Base-by-base conservation (phyloP, 64 coral and sea anemone species). In the Orbicella faveolata region DNA sequence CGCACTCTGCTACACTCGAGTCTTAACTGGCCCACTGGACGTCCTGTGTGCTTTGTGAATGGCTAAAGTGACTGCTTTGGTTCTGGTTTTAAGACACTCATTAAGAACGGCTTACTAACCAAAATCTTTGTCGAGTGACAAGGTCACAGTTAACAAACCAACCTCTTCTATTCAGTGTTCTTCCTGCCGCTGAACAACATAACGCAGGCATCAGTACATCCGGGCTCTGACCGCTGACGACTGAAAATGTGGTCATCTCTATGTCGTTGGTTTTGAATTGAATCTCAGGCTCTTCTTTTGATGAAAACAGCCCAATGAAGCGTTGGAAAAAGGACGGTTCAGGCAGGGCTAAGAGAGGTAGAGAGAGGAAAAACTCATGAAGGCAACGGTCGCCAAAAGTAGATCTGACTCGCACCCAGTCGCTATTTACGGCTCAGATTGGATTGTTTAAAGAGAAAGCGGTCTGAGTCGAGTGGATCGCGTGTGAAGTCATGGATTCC, bases 211-310 rank as follows among this genome's bases (percentile, higher is more conserved):
- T 70, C 20, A n/a, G 59, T 30, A 92, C 63, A 37, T 25, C 61
- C 2, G 84, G 84, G 44, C 83, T 92, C 44, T 92, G 84, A 21
- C 53, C 74, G 30, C 41, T 79, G 35, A 52, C 77, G 25, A 66
- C 19, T 36, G 74, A 41, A 11, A 96, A 92, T 11, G 90, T 92
- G 9, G 69, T 80, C 94, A 96, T 96, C 75, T 96, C 90, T 9
- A 96, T 92, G 10, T 78, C 94, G 14, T 84, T 89, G 18, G 83
- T 61, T 55, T 52, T 37, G 3, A 36, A 39, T 35, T 41, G 25
- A 73, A 14, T 12, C 17, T n/a, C 41, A 4, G 83, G 65, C 4
- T 78, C 54, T 2, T 53, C 75, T 35, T 83, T 86, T 59, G 79
- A 82, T 63, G 76, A 68, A 81, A 39, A 54, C 53, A 63, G 44